Base-by-base conservation (phyloP, 92 coral and sea anemone genomes). In the Micromussa lordhowensis region DNA sequence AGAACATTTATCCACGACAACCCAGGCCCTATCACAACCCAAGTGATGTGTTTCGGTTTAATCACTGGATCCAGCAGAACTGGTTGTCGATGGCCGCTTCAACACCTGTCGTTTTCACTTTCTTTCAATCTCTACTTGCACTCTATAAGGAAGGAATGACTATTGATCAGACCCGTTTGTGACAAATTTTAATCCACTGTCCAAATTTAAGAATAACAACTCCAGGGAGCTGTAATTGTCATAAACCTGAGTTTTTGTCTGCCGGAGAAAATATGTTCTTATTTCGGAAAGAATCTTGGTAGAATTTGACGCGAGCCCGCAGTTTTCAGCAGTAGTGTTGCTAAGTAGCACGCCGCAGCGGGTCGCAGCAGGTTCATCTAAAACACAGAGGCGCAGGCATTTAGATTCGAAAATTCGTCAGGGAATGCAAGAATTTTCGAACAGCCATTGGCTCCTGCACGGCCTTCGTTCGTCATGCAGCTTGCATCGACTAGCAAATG, bases 31-130 rank as follows among this genome's bases (percentile, higher is more conserved):
- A 16, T 40, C 0, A 77, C 18, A 7, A 40, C 81, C 55, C 55
- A 32, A 77, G 30, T 18, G 81, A 28, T 48, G 31, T 17, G 57
- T 48, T 22, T 32, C 15, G 40, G 35, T 24, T 38, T 1, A 77
- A 38, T 77, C 24, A 34, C n/a, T 31, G n/a, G 11, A n/a, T 54
- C 68, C 14, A 16, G 32, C 51, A 35, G 17, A 74, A 55, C 87
- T 22, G 71, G 88, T 84, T 58, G 18, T 74, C 18, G 34, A 34
- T n/a, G 68, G 68, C 36, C 57, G 81, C 68, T 57, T 85, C 73
- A 75, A 74, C 88, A 85, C 88, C 88, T 75, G 81, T 29, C 59
- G 1, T 15, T 54, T 12, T 11, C 9, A 18, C 80, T 11, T 72
- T 83, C 70, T 13, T 82, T 21, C 40, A 31, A 3, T 19, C 61